Evolutionary conservation across 2,888 invertebrate genomes (phyloP), one percentile per base, ranked within the genome.

Genomic region (Zeuzera pyrina): DNA sequence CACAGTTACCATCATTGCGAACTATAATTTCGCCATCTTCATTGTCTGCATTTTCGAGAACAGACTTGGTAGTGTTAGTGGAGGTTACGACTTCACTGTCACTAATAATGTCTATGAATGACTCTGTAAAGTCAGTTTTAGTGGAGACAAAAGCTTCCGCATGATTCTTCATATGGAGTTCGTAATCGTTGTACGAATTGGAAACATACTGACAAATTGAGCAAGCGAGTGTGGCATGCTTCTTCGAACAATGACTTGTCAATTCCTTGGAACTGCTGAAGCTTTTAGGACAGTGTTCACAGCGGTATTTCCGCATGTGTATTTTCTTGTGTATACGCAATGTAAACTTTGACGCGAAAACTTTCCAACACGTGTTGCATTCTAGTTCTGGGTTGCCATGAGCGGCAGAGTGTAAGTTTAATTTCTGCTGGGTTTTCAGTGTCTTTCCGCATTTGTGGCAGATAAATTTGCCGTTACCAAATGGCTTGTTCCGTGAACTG

Each of bases 311-410:
- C 0, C 78, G 53, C 15, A 50, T 47, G 39, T 85, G 85, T 15
- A 78, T 69, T 41, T 73, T 74, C 8, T 48, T 48, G 39, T 85
- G 85, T 10, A 63, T 65, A 11, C 74, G 67, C 2, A 84, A 49
- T 4, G 73, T 73, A 33, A 70, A 73, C 38, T 81, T 78, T 8
- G 83, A 71, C 0, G 81, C 76, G 49, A 78, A 84, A 0, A 84
- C 81, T 50, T 84, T 84, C 11, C 57, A 61, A 49, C 85, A 85
- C 38, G 63, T 65, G 7, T 52, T 45, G 38, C 84, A 84, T 53
- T 84, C 81, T 3, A 74, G 35, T 0, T 84, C 73, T 0, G 84
- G 84, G 46, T 84, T 63, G 0, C 81, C 81, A 34, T 84, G 84
- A 0, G 70, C 71, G 13, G 65, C 49, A 41, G 67, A 62, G 45